These are phyloP conservation scores for Psilanteris sp. DNA, from an alignment of 1,140 invertebrate genomes.

Conservation along the genomic window DNA sequence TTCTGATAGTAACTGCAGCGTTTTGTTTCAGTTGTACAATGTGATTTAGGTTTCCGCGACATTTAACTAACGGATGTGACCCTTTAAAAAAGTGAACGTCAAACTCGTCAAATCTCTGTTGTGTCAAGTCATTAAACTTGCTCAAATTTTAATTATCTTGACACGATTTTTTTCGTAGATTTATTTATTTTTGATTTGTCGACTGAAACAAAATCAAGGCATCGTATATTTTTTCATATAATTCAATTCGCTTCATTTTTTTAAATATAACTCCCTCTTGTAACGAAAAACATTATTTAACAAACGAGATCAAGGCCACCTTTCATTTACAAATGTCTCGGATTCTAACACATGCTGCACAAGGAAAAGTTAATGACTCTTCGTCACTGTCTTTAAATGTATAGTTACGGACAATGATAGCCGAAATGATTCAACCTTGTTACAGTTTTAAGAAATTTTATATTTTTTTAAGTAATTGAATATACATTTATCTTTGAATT, in stretches of 20 bases:
- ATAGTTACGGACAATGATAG: no score
- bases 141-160: constrained; percentile 51
- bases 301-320: constrained; percentile 60
- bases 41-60: constrained; percentile 43
- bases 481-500: no score
- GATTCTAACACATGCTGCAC: constrained; percentile 2
- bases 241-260: no score
- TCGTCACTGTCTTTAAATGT: constrained; percentile 27
- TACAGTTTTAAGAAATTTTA: no score
- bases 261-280: constrained; percentile 10
- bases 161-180: constrained; percentile 13
- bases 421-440: constrained; percentile 60
- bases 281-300: constrained; percentile 50
- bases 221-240: no score
- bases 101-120: constrained; percentile 23
- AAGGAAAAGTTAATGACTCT: constrained; percentile 60
- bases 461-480: no score
- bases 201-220: no score
- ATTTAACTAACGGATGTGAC: constrained; percentile 42
- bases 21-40: constrained; percentile 9
- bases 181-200: constrained; percentile 41
- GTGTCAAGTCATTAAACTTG: constrained; percentile 52
- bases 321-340: constrained; percentile 53
- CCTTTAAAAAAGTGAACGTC: constrained; percentile 22
- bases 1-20: neutral